A percentile compares a stretch with the other conserved stretches of the same genome.
Evolutionary conservation across 2,888 invertebrate species (phyloP).

Genomic region (Adelognathus sp.): DNA sequence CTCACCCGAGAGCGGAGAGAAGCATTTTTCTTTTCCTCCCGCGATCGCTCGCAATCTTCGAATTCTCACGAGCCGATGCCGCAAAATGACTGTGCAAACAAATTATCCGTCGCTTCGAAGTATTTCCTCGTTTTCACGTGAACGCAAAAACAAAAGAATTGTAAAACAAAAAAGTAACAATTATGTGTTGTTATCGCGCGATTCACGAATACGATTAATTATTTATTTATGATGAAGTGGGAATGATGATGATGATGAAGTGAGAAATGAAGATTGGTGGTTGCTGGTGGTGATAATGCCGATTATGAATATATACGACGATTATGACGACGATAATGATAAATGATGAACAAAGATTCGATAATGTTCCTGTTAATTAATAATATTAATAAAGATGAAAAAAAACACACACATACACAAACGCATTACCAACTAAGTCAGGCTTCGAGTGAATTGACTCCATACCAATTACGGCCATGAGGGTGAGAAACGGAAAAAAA

Average conservation of each 20-base stretch:
- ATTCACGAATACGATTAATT: conserved; percentile 72
- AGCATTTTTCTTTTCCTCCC: neutral
- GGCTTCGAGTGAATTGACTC: conserved; percentile 66
- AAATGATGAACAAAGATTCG: conserved; percentile 77
- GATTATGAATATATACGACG: conserved; percentile 63
- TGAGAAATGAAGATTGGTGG: conserved; percentile 58
- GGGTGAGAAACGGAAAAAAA: neutral
- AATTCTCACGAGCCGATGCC: conserved; percentile 45
- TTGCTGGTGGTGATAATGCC: conserved; percentile 67
- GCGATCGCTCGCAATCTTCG: neutral
- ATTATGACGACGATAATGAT: conserved; percentile 65
- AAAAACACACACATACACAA: conserved; percentile 59
- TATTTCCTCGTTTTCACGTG: conserved; percentile 52
- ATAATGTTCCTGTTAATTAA: conserved; percentile 81
- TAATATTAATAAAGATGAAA: conserved; percentile 74
- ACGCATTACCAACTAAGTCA: conserved; percentile 75
- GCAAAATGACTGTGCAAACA: neutral
- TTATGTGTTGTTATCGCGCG: conserved; percentile 75
- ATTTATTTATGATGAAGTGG: conserved; percentile 76
- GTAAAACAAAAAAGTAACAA: conserved; percentile 66
- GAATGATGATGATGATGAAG: too few species aligned
- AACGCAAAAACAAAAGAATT: conserved; percentile 48
- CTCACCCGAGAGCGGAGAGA: neutral
- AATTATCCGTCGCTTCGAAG: conserved; percentile 2
- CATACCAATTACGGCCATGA: conserved; percentile 4